Conservation (phyloP, 2,888 invertebrate species). For the Pristionchus japonicus region DNA sequence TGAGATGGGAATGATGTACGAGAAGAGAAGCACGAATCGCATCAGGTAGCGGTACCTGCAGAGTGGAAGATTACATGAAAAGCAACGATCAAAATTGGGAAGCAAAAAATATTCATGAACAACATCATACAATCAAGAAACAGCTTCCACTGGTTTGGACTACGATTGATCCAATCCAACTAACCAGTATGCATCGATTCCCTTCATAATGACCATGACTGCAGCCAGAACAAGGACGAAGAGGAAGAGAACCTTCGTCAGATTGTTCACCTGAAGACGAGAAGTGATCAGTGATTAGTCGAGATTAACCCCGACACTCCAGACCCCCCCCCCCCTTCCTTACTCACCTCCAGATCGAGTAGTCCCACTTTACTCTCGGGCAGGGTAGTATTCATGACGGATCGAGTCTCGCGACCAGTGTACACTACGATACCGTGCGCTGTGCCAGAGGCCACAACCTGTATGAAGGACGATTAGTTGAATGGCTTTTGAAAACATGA, state of each 20-base stretch:
- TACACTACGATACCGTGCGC: constrained; percentile 94
- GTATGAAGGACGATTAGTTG: too few relatives aligned
- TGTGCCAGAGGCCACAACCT: constrained; percentile 85
- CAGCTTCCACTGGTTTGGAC: too few relatives aligned
- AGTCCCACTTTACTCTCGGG: constrained; percentile 96
- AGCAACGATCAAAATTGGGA: too few relatives aligned
- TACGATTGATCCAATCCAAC: too few relatives aligned
- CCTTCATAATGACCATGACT: constrained; percentile 93
- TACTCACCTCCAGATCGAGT: constrained; percentile 90
- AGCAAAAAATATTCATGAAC: too few relatives aligned
- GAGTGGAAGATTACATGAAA: too few relatives aligned
- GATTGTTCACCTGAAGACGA: constrained; percentile 87
- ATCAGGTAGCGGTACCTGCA: constrained; percentile 85
- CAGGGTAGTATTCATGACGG: constrained; percentile 97
- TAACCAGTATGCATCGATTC: constrained; percentile 69
- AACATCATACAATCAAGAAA: too few relatives aligned
- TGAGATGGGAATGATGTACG: constrained; percentile 98
- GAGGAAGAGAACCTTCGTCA: constrained; percentile 93
- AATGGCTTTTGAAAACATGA: too few relatives aligned
- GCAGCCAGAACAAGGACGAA: constrained; percentile 91
- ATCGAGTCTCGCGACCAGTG: constrained; percentile 94
- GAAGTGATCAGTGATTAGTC: too few relatives aligned
- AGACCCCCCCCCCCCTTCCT: too few relatives aligned
- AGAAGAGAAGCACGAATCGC: constrained; percentile 94
- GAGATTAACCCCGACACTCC: neutral